A percentile compares a stretch with the other conserved stretches of the same genome.
Evolutionary conservation across 2,797 vertebrate species (phyloP).

Genomic region (Sylvilagus floridanus): DNA sequence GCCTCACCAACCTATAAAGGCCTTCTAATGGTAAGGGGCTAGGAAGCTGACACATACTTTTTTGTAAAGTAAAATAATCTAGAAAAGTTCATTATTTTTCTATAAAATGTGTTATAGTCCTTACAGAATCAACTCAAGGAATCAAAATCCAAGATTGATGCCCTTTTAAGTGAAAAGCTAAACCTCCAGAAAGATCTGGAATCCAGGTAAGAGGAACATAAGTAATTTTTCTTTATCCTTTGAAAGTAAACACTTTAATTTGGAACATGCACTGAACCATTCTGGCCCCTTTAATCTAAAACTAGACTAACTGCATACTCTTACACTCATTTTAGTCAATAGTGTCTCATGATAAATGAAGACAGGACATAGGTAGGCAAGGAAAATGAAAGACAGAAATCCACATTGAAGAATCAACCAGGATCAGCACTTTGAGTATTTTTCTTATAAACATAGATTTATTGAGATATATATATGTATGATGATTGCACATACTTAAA

Average conservation of each 20-base stretch:
- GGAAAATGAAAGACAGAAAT: slow-evolving; percentile 19
- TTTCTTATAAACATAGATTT: not conserved
- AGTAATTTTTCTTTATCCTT: slow-evolving; percentile 8
- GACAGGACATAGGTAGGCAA: not conserved
- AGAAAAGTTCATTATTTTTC: slow-evolving; percentile 54
- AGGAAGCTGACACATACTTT: not conserved
- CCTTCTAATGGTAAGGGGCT: slow-evolving; percentile 89
- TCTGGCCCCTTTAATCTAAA: slow-evolving; percentile 5
- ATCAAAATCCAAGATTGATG: slow-evolving; percentile 87
- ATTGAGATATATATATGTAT: not conserved
- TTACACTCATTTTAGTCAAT: not conserved
- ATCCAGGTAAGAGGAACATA: slow-evolving; percentile 87
- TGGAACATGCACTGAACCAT: slow-evolving; percentile 24
- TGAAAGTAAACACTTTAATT: slow-evolving; percentile 28
- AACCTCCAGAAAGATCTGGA: slow-evolving; percentile 90
- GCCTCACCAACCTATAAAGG: slow-evolving; percentile 88
- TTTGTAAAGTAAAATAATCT: slow-evolving; percentile 40
- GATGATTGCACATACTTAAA: not conserved
- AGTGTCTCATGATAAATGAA: not conserved
- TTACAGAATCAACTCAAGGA: slow-evolving; percentile 91
- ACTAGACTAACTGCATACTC: not conserved
- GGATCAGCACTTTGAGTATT: not conserved
- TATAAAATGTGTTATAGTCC: slow-evolving; percentile 86
- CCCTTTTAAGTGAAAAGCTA: slow-evolving; percentile 89
- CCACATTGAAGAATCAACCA: not conserved